These are phyloP conservation scores for Myotis lucifugus DNA, from an alignment of 2,113 vertebrate species.

Conservation along the genomic window DNA sequence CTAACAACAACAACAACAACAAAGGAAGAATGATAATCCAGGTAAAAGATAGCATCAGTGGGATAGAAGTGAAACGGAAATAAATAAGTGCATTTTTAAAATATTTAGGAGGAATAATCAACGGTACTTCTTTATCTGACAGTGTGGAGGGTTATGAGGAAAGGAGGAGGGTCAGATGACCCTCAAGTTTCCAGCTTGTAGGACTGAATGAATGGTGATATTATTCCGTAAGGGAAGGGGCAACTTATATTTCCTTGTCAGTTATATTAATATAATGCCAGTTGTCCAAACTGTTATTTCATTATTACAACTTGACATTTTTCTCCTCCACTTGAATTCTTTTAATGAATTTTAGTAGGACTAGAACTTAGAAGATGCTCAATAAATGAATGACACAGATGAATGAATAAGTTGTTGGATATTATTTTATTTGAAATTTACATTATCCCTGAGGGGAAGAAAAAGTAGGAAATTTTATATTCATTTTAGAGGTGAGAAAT, in stretches of 20 bases:
- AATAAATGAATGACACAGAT: background rate
- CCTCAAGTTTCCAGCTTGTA: background rate
- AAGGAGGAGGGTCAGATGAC: background rate
- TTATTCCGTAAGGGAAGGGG: background rate
- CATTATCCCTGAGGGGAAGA: background rate
- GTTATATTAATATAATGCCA: background rate
- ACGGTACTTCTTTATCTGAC: background rate
- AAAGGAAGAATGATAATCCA: background rate
- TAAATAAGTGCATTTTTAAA: background rate
- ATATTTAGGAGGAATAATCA: background rate
- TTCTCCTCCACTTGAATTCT: background rate
- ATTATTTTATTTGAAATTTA: conserved; percentile 23
- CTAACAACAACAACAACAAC: background rate
- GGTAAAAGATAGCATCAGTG: background rate
- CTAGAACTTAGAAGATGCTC: background rate
- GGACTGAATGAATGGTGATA: background rate
- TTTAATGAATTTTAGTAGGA: background rate
- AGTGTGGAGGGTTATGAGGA: background rate
- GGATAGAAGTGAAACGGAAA: background rate
- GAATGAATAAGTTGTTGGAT: background rate
- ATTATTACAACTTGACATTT: background rate
- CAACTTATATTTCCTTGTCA: background rate
- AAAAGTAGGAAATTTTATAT: background rate
- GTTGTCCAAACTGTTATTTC: background rate
- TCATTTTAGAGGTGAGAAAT: background rate